phyloP scores from a whole-genome alignment of 2,888 invertebrate species.

The Steinernema hermaphroditum region DNA sequence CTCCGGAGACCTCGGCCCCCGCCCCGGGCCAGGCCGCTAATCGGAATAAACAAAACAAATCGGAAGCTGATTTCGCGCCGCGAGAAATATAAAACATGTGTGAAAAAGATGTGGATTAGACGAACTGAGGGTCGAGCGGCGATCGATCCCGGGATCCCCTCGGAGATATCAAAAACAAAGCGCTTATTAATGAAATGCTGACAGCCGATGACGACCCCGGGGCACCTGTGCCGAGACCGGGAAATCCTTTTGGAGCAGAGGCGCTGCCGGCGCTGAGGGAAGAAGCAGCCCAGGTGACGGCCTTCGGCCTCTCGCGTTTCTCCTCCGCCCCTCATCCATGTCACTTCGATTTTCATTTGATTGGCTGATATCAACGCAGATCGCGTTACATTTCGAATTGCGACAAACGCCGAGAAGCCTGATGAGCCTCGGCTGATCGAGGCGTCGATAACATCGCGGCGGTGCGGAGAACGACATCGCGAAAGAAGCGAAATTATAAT shows the following conservation, averaged over 20 bases:
- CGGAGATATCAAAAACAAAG: slow-evolving; percentile 27
- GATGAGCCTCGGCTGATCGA: slow-evolving; percentile 8
- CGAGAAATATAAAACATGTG: slow-evolving; percentile 28
- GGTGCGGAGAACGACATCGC: neutral
- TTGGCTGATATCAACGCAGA: slow-evolving; percentile 31
- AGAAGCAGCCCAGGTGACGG: slow-evolving; percentile 17
- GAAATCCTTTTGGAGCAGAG: neutral
- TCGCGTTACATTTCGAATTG: slow-evolving; percentile 29
- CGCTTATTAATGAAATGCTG: slow-evolving; percentile 28
- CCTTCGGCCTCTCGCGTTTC: neutral
- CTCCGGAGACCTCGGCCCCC: slow-evolving; percentile 7
- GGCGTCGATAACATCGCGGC: neutral
- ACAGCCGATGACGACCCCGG: slow-evolving; percentile 19
- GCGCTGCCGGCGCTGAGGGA: too few species aligned
- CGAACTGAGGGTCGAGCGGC: neutral
- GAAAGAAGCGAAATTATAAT: slow-evolving; percentile 20
- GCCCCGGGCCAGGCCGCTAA: neutral
- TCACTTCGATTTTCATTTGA: slow-evolving; percentile 29
- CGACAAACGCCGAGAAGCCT: slow-evolving; percentile 20
- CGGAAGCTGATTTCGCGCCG: slow-evolving; percentile 20
- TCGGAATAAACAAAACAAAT: slow-evolving; percentile 29
- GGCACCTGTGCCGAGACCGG: slow-evolving; percentile 2
- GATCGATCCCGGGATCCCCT: slow-evolving; percentile 18
- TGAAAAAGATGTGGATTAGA: slow-evolving; percentile 19
- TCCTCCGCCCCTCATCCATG: slow-evolving; percentile 23